Conservation (phyloP, 2,797 vertebrate species). For the Thamnophis elegans region DNA sequence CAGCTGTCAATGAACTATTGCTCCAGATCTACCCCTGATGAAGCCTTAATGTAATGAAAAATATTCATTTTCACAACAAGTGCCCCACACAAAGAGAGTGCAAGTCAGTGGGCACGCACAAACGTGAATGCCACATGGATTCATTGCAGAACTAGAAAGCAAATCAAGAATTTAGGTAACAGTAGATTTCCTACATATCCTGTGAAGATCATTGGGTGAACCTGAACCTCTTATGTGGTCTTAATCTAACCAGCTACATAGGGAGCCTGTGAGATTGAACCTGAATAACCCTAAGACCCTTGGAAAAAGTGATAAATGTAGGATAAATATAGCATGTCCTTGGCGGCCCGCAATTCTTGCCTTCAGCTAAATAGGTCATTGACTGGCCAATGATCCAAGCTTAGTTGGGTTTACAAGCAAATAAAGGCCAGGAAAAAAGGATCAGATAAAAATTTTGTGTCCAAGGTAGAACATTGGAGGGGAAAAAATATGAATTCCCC, state of each 20-base stretch:
- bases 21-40: not conserved
- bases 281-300: not conserved
- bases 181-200: not conserved
- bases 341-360: not conserved
- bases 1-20: not conserved
- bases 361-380: conserved; percentile 3
- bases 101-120: too few relatives aligned
- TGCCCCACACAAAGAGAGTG: not conserved
- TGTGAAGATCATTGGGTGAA: not conserved
- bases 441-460: too few relatives aligned
- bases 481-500: too few relatives aligned
- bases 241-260: not conserved
- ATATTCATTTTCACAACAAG: not conserved
- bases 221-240: not conserved
- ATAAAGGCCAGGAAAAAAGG: too few relatives aligned
- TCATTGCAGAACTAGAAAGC: not conserved
- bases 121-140: too few relatives aligned
- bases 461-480: too few relatives aligned
- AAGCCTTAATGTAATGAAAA: not conserved
- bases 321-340: conserved; percentile 5
- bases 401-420: not conserved
- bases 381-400: not conserved
- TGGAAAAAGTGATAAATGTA: not conserved
- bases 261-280: not conserved
- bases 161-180: not conserved